Evolutionary conservation across 2,888 invertebrate species (phyloP), one percentile per base, ranked within the genome.

Genomic region (Callyntrura guangdongensis): DNA sequence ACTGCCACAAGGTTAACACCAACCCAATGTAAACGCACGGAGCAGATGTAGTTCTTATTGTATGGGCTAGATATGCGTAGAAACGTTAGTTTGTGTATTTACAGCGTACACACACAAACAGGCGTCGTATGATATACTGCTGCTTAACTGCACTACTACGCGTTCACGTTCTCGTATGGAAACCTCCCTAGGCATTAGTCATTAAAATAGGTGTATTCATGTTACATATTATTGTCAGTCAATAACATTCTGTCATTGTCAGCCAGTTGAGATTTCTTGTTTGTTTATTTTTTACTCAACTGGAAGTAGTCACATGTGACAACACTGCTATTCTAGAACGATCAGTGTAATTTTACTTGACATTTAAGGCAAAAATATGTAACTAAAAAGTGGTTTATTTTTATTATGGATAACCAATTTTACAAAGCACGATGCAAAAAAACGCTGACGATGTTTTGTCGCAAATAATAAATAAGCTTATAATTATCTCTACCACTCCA

Each of bases 1-100:
- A 67, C 67, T 49, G 83, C 61, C 45, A 64, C 89, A 89, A 89
- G 89, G 89, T 89, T 89, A 83, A 82, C 89, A 64, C 53, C 89
- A 89, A 83, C 45, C 25, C 20, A 86, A 74, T 81, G 61, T 81
- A 25, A 64, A 49, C 25, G 49, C 56, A 83, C 17, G 17, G 53
- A 85, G 56, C 87, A 88, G 87, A 72, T 88, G 87, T 82, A 61
- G 72, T 47, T 72, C 11, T 6, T 72, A 22, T n/a, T 47, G 72
- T 79, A 56, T 22, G 17, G n/a, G 56, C 11, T 79, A 36, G 6
- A 36, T 36, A 36, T 79, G 25, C 56, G 53, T 74, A 20, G n/a
- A 27, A 14, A 36, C 5, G 36, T 8, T 45, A 72, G 17, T 45
- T 45, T 36, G 36, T 36, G 36, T 36, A n/a, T n/a, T n/a, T n/a